These are phyloP conservation scores for Zaprionus gabonicus DNA, from an alignment of 1,140 invertebrate genomes.

Conservation along the genomic window DNA sequence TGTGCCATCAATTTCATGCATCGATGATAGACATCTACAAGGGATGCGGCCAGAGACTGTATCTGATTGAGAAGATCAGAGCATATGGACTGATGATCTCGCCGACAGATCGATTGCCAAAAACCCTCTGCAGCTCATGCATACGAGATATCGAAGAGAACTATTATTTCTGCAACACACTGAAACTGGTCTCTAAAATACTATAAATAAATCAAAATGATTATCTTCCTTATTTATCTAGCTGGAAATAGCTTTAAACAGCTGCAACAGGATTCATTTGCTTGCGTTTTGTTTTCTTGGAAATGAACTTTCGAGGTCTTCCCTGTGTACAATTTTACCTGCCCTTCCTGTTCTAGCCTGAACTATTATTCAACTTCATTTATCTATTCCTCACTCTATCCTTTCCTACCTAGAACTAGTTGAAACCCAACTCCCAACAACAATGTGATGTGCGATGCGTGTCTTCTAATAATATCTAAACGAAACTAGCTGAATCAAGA, in stretches of 20 bases:
- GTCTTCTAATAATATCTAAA: slow-evolving; percentile 22
- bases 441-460: slow-evolving; percentile 28
- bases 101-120: slow-evolving; percentile 12
- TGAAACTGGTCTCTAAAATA: slow-evolving; percentile 4
- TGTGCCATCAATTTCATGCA: neutral
- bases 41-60: neutral
- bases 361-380: slow-evolving; percentile 16
- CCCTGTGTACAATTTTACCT: slow-evolving; percentile 46
- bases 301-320: neutral
- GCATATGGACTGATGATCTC: slow-evolving; percentile 5
- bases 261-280: slow-evolving; percentile 10
- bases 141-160: neutral
- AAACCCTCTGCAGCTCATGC: neutral
- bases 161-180: slow-evolving; percentile 1
- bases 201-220: neutral
- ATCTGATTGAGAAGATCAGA: neutral
- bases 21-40: slow-evolving; percentile 14
- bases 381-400: slow-evolving; percentile 14
- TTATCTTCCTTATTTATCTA: neutral
- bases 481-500: slow-evolving; percentile 37
- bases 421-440: slow-evolving; percentile 23
- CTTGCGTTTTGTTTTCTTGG: slow-evolving; percentile 4
- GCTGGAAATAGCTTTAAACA: neutral
- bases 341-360: neutral
- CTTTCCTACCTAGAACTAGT: slow-evolving; percentile 39